Evolutionary conservation across 2,888 invertebrate genomes (phyloP), one percentile per base, ranked within the genome.

Genomic region (Tetheella fluctuosa): DNA sequence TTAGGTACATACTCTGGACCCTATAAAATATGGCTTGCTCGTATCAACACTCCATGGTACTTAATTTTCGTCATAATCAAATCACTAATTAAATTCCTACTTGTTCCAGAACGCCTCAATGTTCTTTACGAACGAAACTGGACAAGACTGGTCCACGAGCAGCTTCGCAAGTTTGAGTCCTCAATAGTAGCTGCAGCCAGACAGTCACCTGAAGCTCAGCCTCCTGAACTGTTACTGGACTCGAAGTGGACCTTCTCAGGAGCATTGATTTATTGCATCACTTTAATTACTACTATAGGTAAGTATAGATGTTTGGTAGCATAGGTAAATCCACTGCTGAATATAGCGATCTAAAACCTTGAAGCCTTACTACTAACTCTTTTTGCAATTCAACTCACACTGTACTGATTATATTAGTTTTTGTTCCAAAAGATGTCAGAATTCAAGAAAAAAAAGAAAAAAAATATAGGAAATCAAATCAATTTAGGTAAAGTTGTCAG

Each of bases 271-370:
- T 98, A 97, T 85, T 97, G 97, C 71, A 95, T 98, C 77, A 97
- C 97, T 52, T 95, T 97, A 76, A 96, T 97, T 82, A 98, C 97
- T 67, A 98, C 98, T 59, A 97, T 98, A 84, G 98, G 97, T 97
- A 85, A 94, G 95, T 7, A 39, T 2, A 39, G 0, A 13, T 15
- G 30, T 3, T 15, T 37, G 15, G 0, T 0, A 15, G 15, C 37
- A 15, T 30, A 10, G 30, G 10, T 2, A 7, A 7, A 10, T 30
- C 10, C 10, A 30, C 30, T 30, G 4, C 30, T 30, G 4, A 30
- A 30, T 25, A 6, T 25, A 25, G 25, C 2, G 3, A 4, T 25
- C 6, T 2, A 25, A 6, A 10, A 30, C 10, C 30, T 30, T 10
- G 30, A 10, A 30, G 30, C 1, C 30, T n/a, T n/a, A n/a, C 7